Base-by-base conservation (phyloP, 2,113 vertebrate species). In the Hylia prasina region DNA sequence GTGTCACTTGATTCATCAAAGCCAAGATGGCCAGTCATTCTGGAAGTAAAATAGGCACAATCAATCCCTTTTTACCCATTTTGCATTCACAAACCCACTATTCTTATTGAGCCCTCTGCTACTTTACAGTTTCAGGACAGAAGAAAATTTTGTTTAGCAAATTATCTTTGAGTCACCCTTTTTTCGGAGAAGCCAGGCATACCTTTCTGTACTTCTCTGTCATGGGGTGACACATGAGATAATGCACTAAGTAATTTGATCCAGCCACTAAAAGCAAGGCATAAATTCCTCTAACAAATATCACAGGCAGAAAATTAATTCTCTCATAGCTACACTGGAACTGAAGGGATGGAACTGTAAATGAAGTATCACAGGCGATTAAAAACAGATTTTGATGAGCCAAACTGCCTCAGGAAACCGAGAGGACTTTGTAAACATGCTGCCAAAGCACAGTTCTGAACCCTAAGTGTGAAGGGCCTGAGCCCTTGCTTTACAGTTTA, bases 231-330 rank as follows among this genome's bases (percentile, higher is more conserved):
- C 35, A 48, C 89, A 95, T 47, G 30, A 97, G 98, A 96, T 96
- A 94, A 97, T 93, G 96, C 72, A 93, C 80, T 89, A 95, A 96
- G 75, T 95, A 97, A 97, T 98, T 97, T 96, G 93, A 97, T 95
- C 72, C 89, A 96, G 91, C 85, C 96, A 96, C 97, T 97, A 97
- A 97, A 97, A 97, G 68, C 89, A 97, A 96, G 75, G 71, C 87
- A 93, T 96, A 94, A 96, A 97, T 97, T 97, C 96, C 86, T 93
- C 76, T 94, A 97, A 97, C 87, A 97, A 82, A 79, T 93, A 96
- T 95, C 66, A 96, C 77, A 70, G 72, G 95, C 77, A 95, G 95
- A 97, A 96, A 97, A 98, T 96, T 84, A 96, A 94, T 98, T 97
- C 81, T 96, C 58, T 97, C 93, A 95, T 93, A 97, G 95, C 91